Base-by-base conservation (phyloP, 2,797 vertebrate species). In the Anguilla megastoma region DNA sequence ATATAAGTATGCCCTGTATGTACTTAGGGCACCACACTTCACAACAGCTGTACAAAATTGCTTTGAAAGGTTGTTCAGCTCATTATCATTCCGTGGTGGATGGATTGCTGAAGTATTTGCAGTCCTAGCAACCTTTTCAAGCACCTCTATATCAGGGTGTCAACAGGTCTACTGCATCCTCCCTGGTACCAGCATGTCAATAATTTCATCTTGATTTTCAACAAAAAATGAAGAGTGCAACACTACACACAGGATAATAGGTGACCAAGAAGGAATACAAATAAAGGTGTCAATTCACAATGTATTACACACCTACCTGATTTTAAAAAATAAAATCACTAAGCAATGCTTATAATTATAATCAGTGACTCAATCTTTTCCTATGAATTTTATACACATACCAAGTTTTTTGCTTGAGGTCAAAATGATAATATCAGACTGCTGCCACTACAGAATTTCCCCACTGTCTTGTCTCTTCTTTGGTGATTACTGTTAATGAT, bases 101-200 rank as follows among this genome's bases (percentile, higher is more conserved):
- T 52, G 54, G 14, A 54, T 14, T 80, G 69, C 24, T 60, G 41
- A 79, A 82, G 88, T 36, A 56, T 80, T 63, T 86, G 74, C 50
- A 79, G 84, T 36, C 74, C 18, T 88, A 41, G 82, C 74, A 85
- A 86, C 85, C 88, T 88, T 88, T 88, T 88, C 87, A 88, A 80
- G 56, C 56, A 50, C 56, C 88, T 88, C 74, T 66, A 63, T 56
- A 54, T 85, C 9, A 24, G 36, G 82, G 84, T 10, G 56, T 58
- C 74, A 86, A 63, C 14, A 50, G 14, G 10, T 27, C 86, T 86
- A 41, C 56, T 41, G 58, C 84, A 88, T 48, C 36, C 56, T 82
- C 33, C 69, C 56, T 50, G 84, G 30, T 14, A 45, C 85, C 74
- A 48, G 85, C 56, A 84, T 52, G 80, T 82, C 85, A 86, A 76